Percentiles rank a stretch among this genome's conserved stretches.
Conservation (phyloP, 2,113 vertebrate genomes). For the Pseudopipra pipra region DNA sequence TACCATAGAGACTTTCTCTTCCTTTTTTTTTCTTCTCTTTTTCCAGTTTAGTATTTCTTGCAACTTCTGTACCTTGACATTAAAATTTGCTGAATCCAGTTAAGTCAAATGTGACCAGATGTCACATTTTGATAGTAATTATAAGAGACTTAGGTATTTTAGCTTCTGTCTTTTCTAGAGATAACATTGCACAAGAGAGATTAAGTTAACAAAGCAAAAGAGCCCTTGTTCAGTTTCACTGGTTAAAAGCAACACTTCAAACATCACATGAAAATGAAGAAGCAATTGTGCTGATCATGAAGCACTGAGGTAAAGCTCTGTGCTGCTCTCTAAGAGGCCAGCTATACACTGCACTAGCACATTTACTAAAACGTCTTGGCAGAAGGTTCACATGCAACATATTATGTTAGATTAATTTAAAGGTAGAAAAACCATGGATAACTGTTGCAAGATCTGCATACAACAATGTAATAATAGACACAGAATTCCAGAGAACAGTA, state of each 20-base stretch:
- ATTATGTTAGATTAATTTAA: neutral
- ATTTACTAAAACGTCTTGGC: neutral
- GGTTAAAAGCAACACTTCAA: neutral
- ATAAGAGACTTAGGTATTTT: neutral
- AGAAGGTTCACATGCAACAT: neutral
- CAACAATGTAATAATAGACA: neutral
- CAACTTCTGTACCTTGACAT: neutral
- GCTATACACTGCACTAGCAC: neutral
- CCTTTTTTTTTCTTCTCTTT: neutral
- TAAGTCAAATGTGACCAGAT: neutral
- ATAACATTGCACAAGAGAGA: neutral
- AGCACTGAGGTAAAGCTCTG: neutral
- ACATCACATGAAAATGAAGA: neutral
- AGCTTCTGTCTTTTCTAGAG: neutral
- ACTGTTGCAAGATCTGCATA: neutral
- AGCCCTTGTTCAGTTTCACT: neutral
- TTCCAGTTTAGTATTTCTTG: neutral
- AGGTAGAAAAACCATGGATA: neutral
- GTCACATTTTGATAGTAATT: neutral
- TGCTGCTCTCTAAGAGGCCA: neutral
- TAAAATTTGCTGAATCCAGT: neutral
- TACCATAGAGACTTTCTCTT: neutral
- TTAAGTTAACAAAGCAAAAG: neutral
- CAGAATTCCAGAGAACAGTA: neutral
- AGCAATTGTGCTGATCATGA: rapidly evolving